phyloP scores from a whole-genome alignment of 2,888 invertebrate genomes.

The Ditula angustiorana region DNA sequence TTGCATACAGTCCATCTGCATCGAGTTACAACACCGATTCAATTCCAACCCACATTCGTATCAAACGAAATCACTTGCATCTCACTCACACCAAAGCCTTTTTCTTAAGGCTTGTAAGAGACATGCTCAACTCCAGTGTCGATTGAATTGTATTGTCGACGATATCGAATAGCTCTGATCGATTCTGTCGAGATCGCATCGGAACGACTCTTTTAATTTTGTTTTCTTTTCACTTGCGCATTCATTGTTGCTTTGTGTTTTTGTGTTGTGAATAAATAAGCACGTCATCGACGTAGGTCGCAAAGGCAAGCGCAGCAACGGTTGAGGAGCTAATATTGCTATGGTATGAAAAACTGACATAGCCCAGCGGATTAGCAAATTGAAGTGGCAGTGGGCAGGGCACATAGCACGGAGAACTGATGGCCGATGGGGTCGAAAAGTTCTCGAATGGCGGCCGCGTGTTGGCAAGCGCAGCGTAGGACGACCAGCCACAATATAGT shows the following conservation, averaged over 20 bases:
- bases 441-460: too few relatives aligned
- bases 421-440: too few relatives aligned
- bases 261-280: conserved; percentile 66
- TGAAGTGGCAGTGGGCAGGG: too few relatives aligned
- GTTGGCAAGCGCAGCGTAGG: too few relatives aligned
- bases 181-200: conserved; percentile 58
- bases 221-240: conserved; percentile 54
- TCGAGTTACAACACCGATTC: conserved; percentile 54
- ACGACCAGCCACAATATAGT: too few relatives aligned
- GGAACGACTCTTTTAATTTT: conserved; percentile 47
- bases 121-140: conserved; percentile 6
- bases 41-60: conserved; percentile 40
- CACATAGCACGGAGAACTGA: too few relatives aligned
- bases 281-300: conserved; percentile 61
- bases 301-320: conserved; percentile 17
- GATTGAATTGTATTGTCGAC: conserved; percentile 20
- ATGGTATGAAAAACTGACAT: background rate
- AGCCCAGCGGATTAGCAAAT: too few relatives aligned
- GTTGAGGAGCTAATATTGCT: background rate
- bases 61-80: background rate
- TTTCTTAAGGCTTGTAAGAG: conserved; percentile 1
- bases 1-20: conserved; percentile 77
- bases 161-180: conserved; percentile 34
- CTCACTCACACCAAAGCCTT: background rate
- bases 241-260: conserved; percentile 67